Conservation (phyloP, 2,113 vertebrate species). For the Engraulis encrasicolus region DNA sequence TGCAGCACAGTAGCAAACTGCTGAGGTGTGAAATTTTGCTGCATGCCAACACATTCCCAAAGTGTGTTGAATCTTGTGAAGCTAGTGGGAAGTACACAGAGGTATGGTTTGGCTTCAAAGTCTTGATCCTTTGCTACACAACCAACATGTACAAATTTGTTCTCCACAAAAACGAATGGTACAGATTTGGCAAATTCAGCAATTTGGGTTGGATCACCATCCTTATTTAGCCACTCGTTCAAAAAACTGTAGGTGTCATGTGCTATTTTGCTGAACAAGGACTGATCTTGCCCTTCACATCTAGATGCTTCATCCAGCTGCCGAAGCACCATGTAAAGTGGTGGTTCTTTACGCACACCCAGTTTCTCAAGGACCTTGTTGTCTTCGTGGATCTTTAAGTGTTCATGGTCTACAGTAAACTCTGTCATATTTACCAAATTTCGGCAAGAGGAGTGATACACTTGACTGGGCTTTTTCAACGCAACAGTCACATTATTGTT, state of each 20-base stretch:
- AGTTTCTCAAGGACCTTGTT: constrained; percentile 62
- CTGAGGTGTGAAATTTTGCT: constrained; percentile 57
- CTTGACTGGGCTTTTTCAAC: constrained; percentile 60
- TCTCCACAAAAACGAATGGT: constrained; percentile 77
- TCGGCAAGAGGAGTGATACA: constrained; percentile 58
- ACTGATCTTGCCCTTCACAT: constrained; percentile 43
- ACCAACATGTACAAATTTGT: constrained; percentile 69
- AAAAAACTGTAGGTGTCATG: constrained; percentile 67
- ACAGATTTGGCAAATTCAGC: constrained; percentile 61
- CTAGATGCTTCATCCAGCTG: constrained; percentile 63
- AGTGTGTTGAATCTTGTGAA: constrained; percentile 67
- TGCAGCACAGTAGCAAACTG: constrained; percentile 71
- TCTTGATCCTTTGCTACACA: constrained; percentile 66
- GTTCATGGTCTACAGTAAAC: constrained; percentile 57
- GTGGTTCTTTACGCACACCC: constrained; percentile 53
- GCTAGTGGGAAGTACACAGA: constrained; percentile 73
- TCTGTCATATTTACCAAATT: constrained; percentile 70
- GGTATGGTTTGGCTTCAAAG: constrained; percentile 79
- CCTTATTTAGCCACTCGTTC: constrained; percentile 52
- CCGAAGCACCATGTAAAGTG: constrained; percentile 59
- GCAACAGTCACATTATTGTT: constrained; percentile 36
- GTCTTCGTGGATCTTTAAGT: constrained; percentile 51
- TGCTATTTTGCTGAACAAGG: constrained; percentile 55
- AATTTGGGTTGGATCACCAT: constrained; percentile 44
- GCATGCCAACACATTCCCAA: constrained; percentile 77